Evolutionary conservation across 2,888 invertebrate species (phyloP).

Genomic region (Steromphala cineraria): DNA sequence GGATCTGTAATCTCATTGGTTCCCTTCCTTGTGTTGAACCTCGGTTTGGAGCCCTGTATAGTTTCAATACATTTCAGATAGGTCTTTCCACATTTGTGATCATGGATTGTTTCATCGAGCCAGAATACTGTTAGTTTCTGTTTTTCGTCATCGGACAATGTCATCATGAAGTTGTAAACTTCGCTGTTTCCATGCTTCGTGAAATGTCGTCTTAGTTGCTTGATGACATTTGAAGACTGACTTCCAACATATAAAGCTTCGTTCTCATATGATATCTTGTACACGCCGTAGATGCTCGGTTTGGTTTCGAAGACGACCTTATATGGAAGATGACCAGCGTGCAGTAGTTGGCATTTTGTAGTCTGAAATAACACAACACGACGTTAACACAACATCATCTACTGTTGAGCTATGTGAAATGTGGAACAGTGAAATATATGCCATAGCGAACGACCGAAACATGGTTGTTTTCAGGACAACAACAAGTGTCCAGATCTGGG

Average conservation of each 20-base stretch:
- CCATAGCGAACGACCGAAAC: too few species aligned
- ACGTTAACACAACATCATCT: too few species aligned
- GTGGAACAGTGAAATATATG: too few species aligned
- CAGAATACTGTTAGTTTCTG: neutral
- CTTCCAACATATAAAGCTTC: neutral
- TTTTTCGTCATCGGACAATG: neutral
- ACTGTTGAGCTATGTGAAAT: too few species aligned
- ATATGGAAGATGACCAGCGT: neutral
- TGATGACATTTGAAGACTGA: neutral
- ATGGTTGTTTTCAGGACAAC: too few species aligned
- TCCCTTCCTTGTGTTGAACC: neutral
- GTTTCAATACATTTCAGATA: neutral
- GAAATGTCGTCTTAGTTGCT: neutral
- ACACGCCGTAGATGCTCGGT: neutral
- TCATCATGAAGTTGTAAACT: neutral
- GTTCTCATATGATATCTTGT: neutral
- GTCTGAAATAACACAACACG: neutral
- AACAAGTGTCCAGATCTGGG: too few species aligned
- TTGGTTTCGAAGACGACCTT: neutral
- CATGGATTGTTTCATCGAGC: neutral
- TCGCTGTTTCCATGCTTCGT: neutral
- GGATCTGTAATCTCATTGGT: too few species aligned
- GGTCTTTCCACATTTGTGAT: neutral
- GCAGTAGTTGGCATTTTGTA: neutral
- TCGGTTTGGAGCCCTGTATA: neutral